Evolutionary conservation across 2,797 vertebrate species (phyloP), one percentile per base, ranked within the genome.

Genomic region (Cryptoprocta ferox): DNA sequence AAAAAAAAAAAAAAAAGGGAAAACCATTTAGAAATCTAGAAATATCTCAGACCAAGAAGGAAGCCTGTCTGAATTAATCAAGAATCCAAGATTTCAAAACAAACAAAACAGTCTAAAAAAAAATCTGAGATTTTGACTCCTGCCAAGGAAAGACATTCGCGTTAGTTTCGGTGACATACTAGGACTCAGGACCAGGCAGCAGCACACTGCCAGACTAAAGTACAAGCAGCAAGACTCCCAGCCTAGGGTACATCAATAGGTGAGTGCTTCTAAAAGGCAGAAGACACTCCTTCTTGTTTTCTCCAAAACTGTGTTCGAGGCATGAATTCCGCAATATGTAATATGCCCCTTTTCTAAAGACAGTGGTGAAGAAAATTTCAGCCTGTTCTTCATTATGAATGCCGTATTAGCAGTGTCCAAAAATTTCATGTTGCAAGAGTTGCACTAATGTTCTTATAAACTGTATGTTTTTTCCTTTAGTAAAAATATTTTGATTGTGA

Each of bases 191-290:
- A 5, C 19, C 53, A 5, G 18, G 15, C 4, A 56, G 68, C 24
- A 61, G 66, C 1, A 0, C 21, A 2, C 19, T 63, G 28, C 39
- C 12, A 0, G 14, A 35, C 59, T 1, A 1, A 11, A 35, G 53
- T 21, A 53, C 3, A 3, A 4, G 50, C 6, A 32, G 65, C 71
- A 50, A 3, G 50, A 39, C 19, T 63, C 32, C 39, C 12, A 0
- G 14, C 39, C 59, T 1, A 1, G 13, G 39, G 53, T 21, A 53
- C 3, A 3, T 0, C 16, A 10, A 61, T 0, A 53, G 79, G 53
- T 0, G 4, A 66, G 48, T 0, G 16, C 59, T 50, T 87, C 50
- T 24, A 10, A 48, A 87, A 68, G 70, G 39, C 18, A n/a, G 10
- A 71, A 28, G 26, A 26, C 3, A 3, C 6, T 42, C 28, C 61